Evolutionary conservation across 2,888 invertebrate species (phyloP).

Genomic region (Craniophora ligustri): DNA sequence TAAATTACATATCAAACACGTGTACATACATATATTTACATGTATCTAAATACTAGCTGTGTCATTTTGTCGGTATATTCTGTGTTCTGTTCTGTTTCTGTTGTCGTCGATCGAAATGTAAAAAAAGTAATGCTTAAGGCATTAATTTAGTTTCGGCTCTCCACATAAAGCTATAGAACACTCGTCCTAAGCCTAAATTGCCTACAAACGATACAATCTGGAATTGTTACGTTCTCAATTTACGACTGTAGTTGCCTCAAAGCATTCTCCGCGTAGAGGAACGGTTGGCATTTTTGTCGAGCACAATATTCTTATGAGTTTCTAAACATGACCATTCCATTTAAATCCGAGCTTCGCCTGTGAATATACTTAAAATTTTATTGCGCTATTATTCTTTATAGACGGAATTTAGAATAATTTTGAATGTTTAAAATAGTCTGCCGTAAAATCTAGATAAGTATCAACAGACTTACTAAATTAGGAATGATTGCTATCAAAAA

Average conservation of each 20-base stretch:
- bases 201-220: conserved; percentile 79
- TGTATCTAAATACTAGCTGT: conserved; percentile 29
- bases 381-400: conserved; percentile 76
- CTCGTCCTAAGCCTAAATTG: conserved; percentile 72
- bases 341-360: conserved; percentile 70
- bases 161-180: conserved; percentile 66
- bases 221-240: conserved; percentile 75
- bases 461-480: conserved; percentile 51
- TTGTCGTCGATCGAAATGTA: too few relatives aligned
- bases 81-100: too few relatives aligned
- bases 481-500: conserved; percentile 36
- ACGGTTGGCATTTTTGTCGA: conserved; percentile 77
- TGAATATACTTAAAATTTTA: conserved; percentile 78
- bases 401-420: conserved; percentile 61
- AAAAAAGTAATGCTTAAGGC: too few relatives aligned
- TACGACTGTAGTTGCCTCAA: conserved; percentile 76
- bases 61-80: conserved; percentile 25
- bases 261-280: conserved; percentile 73
- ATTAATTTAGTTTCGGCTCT: conserved; percentile 47
- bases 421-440: conserved; percentile 60
- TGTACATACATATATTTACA: conserved; percentile 34
- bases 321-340: conserved; percentile 83
- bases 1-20: conserved; percentile 45
- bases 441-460: conserved; percentile 59
- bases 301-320: conserved; percentile 79